Base-by-base conservation (phyloP, 2,113 vertebrate species). In the Macroglossus sobrinus region DNA sequence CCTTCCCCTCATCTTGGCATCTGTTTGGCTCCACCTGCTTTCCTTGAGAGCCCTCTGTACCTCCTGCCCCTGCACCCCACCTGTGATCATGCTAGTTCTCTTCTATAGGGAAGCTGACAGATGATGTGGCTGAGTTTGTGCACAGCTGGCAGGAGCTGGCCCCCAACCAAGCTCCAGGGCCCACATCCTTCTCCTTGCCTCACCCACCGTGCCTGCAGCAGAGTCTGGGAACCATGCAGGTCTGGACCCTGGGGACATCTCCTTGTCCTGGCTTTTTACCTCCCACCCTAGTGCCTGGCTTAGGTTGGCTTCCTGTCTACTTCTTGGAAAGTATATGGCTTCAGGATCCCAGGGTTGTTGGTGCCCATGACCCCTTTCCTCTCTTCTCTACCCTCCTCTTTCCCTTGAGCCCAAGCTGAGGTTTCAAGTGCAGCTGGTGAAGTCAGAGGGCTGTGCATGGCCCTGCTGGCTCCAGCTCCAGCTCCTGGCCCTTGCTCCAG, bases 111-210 rank as follows among this genome's bases (percentile, higher is more conserved):
- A 98, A 99, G 95, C 96, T 99, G 97, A 99, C 99, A 9, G 98
- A 99, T 0, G 99, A 99, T 18, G 95, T 99, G 80, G 98, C 98
- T 78, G 99, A 99, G 97, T 99, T 99, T 4, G 99, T 98, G 66
- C 99, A 99, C 92, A 99, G 99, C 90, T 99, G 99, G 99, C 98
- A 98, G 96, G 99, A 99, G 96, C 97, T 98, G n/a, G 90, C 97
- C 66, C 99, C 99, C 1, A 98, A 99, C 61, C 98, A 98, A 93
- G 47, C 93, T 28, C 98, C 98, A 22, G 61, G 89, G 0, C 94
- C 95, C 78, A 96, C 89, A 24, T 98, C 98, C 53, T 92, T 98
- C 9, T 97, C 98, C 45, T 97, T 96, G 69, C 99, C 98, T 97
- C 96, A 98, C 9, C 99, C 99, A 1, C 99, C 99, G 0, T 99